Percentiles rank a stretch among this genome's conserved stretches.
Evolutionary conservation across 2,888 invertebrate genomes (phyloP).

Genomic region (Melipona bicolor): DNA sequence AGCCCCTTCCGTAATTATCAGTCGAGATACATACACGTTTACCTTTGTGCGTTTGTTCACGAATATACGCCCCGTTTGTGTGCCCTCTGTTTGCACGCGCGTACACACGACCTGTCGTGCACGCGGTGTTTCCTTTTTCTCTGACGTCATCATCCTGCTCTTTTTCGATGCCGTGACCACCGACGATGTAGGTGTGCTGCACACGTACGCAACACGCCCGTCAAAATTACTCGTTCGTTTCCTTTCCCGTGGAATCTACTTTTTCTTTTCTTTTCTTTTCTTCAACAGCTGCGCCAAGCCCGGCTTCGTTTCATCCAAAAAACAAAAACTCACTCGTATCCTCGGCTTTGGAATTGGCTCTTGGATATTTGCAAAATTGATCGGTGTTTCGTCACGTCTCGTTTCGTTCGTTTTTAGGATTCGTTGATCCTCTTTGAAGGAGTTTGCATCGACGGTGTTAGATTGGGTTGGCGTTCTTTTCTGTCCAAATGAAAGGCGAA

Average conservation of each 20-base stretch:
- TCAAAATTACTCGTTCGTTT: constrained; percentile 57
- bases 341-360: background rate
- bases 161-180: constrained; percentile 54
- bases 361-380: no score
- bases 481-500: no score
- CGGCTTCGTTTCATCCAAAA: background rate
- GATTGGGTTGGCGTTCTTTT: no score
- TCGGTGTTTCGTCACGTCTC: no score
- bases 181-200: constrained; percentile 51
- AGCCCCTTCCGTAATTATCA: constrained; percentile 78
- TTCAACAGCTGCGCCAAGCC: constrained; percentile 11
- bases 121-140: constrained; percentile 31
- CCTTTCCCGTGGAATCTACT: constrained; percentile 43
- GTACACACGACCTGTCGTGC: constrained; percentile 36
- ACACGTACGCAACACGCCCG: constrained; percentile 21
- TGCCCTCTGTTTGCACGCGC: constrained; percentile 3
- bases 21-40: constrained; percentile 43
- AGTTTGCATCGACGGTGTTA: no score
- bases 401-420: no score
- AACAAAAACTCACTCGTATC: background rate
- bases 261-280: background rate
- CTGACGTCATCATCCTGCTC: constrained; percentile 64
- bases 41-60: constrained; percentile 60
- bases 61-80: background rate
- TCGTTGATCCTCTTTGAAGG: no score